Base-by-base conservation (phyloP, 2,888 invertebrate species). In the Smittia aterrima region DNA sequence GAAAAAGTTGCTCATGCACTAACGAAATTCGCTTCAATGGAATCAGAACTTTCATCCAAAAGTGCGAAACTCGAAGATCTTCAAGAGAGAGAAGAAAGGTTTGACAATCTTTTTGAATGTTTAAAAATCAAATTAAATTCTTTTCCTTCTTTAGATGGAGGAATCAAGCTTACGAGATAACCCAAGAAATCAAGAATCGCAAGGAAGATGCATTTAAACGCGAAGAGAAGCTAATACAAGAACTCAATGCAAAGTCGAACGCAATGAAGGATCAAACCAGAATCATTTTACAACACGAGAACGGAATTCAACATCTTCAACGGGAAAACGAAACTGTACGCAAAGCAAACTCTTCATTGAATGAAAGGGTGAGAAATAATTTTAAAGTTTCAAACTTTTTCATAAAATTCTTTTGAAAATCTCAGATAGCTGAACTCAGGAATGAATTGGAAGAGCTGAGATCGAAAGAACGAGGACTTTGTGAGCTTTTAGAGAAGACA, bases 51-150 rank as follows among this genome's bases (percentile, higher is more conserved):
- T 3, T 13, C 13, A 22, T 72, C 72, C 20, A 72, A 72, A 24
- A 40, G 4, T 16, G 58, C 72, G n/a, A 72, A 72, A 40, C 62
- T 72, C 11, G 72, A 72, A 18, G 72, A 72, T 72, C 58, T 72
- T 22, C 38, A 62, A 22, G 58, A 27, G 9, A 22, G 72, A 24
- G 72, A 72, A 62, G 62, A 58, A 38, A 70, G 53, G 70, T 70
- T 11, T 25, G 70, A 18, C n/a, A 7, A 32, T 18, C n/a, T 3
- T 13, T 47, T 47, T 47, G 4, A 3, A 16, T 47, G n/a, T 47
- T 47, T 13, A 47, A 38, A 11, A n/a, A 38, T 58, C 58, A 13
- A 58, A 58, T 3, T 64, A 25, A 64, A 3, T 16, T 24, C 1
- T 38, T 32, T 32, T 32, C 32, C 32, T 32, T 24, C 24, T 32